phyloP scores from a whole-genome alignment of 2,113 vertebrate species.

The Parotia lawesii region DNA sequence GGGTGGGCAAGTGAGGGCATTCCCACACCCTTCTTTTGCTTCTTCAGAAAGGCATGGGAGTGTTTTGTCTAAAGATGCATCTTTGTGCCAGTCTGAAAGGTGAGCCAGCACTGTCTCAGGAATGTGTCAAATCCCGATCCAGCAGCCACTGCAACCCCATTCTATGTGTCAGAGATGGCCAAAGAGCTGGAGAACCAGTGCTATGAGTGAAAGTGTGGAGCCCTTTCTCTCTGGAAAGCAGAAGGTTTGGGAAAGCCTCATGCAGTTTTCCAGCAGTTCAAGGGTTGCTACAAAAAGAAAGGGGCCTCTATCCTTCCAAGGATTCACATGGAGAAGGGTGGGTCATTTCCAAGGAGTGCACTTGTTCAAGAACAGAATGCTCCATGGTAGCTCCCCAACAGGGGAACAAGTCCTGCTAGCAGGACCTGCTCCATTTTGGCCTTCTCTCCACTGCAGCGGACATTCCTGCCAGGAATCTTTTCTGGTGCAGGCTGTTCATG shows the following conservation, averaged over 20 bases:
- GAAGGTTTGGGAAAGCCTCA: background rate
- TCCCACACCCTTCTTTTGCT: too few species aligned
- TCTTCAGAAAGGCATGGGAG: background rate
- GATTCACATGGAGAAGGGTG: background rate
- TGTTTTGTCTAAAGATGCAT: background rate
- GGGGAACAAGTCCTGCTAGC: too few species aligned
- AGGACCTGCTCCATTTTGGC: too few species aligned
- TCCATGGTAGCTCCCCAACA: accelerated
- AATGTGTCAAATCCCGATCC: background rate
- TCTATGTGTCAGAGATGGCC: background rate
- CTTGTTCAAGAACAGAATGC: background rate
- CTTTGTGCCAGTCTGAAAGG: background rate
- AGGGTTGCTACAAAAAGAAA: background rate
- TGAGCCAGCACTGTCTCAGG: background rate
- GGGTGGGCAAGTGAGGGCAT: too few species aligned
- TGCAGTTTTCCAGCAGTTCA: background rate
- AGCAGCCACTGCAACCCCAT: background rate
- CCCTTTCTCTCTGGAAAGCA: background rate
- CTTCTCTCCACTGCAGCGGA: background rate
- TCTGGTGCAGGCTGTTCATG: background rate
- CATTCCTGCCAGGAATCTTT: background rate
- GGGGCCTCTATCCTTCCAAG: background rate
- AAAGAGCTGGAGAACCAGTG: background rate
- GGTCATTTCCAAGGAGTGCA: too few species aligned
- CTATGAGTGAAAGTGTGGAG: background rate